A percentile compares a stretch with the other conserved stretches of the same genome.
phyloP scores from a whole-genome alignment of 2,888 invertebrate genomes.

The Xestia rhomboidea region DNA sequence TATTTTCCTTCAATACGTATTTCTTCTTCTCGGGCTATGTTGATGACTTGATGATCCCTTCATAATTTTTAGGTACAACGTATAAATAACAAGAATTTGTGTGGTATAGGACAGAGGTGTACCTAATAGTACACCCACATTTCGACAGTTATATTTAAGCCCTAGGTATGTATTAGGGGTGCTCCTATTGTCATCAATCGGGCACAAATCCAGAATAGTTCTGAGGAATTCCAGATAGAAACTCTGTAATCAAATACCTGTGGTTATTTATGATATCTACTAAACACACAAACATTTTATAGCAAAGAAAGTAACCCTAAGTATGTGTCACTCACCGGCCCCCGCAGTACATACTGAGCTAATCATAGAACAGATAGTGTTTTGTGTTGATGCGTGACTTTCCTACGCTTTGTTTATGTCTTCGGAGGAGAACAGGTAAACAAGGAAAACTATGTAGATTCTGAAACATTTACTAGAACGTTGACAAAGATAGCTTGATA shows the following conservation, averaged over 20 bases:
- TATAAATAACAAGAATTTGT: no score
- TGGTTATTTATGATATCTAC: neutral
- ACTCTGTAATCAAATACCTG: neutral
- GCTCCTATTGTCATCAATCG: no score
- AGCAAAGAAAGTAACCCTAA: neutral
- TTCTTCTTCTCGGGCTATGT: no score
- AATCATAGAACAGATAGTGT: constrained; percentile 20
- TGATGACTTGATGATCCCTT: no score
- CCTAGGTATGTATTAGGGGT: no score
- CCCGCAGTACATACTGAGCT: neutral
- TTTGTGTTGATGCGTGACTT: neutral
- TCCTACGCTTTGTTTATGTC: constrained; percentile 2
- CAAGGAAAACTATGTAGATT: constrained; percentile 1
- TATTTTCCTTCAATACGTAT: no score
- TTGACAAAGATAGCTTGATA: neutral
- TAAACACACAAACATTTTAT: neutral
- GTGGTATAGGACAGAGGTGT: no score
- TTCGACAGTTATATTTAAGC: no score
- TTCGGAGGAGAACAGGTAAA: neutral
- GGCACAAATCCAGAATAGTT: neutral
- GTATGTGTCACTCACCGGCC: neutral
- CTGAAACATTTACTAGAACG: neutral
- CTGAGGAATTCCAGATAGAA: neutral
- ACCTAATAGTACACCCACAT: no score
- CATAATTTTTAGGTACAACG: no score